Evolutionary conservation across 2,888 invertebrate species (phyloP), one percentile per base, ranked within the genome.

Genomic region (Leucania comma): DNA sequence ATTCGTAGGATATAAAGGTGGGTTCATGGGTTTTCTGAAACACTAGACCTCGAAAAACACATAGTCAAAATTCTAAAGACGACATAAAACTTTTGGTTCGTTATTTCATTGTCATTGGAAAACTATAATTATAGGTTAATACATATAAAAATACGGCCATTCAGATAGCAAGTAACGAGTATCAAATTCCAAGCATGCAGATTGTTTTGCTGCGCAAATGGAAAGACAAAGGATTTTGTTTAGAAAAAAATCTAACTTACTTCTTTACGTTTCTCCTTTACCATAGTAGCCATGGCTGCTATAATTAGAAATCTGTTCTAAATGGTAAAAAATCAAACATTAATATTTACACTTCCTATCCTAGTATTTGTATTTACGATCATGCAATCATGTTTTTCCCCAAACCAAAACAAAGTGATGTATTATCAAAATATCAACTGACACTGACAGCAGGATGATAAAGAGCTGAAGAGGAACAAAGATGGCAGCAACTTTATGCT

Each of bases 191-290:
- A 42, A 46, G 35, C 46, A 68, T 51, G 50, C 51, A 24, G 17
- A 53, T 56, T 63, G 56, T 79, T 73, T 59, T 63, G 51, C 70
- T 80, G 81, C 85, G 85, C 50, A 78, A 75, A 85, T 66, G 10
- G 12, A 62, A 68, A 72, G 79, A 82, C 80, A 87, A 85, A 80
- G 72, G 71, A 64, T 64, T 58, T n/a, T 56, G 64, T 73, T 68
- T 54, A 46, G 12, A 72, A 48, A 64, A 32, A 64, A 46, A 69
- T 63, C 32, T 61, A 53, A 86, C 88, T 72, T 90, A 95, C 95
- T 85, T 93, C 91, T 77, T 87, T 90, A 32, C 90, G 90, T 89
- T 94, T 94, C 78, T 94, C 94, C 84, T 94, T 95, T 17, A 93
- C 83, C 92, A 95, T 91, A 58, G 95, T 93, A 77, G 95, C 95